Conservation (phyloP, 92 coral and sea anemone genomes). For the Zoanthus solanderi region DNA sequence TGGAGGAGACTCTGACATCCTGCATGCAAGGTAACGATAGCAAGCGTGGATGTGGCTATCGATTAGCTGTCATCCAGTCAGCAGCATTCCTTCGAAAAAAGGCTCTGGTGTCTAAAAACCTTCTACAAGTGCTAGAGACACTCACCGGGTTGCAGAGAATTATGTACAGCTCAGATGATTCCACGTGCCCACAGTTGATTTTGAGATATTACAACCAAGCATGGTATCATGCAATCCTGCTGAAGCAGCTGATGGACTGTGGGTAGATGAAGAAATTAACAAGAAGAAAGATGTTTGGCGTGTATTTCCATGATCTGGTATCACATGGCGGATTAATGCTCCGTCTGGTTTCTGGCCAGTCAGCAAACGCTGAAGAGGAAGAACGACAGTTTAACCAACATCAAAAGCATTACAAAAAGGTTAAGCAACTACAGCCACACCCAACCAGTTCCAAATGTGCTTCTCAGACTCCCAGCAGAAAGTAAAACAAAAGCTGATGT, state of each 20-base stretch:
- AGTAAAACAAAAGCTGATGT: conserved; percentile 22
- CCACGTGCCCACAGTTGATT: conserved; percentile 52
- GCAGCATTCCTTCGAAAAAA: conserved; percentile 57
- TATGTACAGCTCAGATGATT: conserved; percentile 57
- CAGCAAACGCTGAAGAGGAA: conserved; percentile 65
- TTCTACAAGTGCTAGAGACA: conserved; percentile 45
- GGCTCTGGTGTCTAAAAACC: conserved; percentile 45
- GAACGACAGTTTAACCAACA: conserved; percentile 46
- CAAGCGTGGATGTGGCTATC: conserved; percentile 59
- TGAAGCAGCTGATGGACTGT: conserved; percentile 28
- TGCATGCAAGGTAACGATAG: conserved; percentile 64
- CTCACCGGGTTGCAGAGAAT: conserved; percentile 65
- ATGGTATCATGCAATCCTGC: conserved; percentile 63
- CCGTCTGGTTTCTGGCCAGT: conserved; percentile 62
- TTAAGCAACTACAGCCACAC: conserved; percentile 57
- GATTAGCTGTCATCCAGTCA: conserved; percentile 56
- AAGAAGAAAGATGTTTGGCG: conserved; percentile 58
- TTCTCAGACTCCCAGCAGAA: conserved; percentile 60
- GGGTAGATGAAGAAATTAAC: conserved; percentile 45
- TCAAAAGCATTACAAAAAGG: conserved; percentile 57
- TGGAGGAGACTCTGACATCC: conserved; percentile 33
- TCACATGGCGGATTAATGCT: conserved; percentile 68
- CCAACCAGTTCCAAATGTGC: conserved; percentile 36
- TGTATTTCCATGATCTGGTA: conserved; percentile 52
- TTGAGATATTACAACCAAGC: conserved; percentile 66